Percentiles rank a stretch among this genome's conserved stretches.
These are phyloP conservation scores for Mesocricetus auratus DNA, from an alignment of 2,113 vertebrate genomes.

Conservation along the genomic window DNA sequence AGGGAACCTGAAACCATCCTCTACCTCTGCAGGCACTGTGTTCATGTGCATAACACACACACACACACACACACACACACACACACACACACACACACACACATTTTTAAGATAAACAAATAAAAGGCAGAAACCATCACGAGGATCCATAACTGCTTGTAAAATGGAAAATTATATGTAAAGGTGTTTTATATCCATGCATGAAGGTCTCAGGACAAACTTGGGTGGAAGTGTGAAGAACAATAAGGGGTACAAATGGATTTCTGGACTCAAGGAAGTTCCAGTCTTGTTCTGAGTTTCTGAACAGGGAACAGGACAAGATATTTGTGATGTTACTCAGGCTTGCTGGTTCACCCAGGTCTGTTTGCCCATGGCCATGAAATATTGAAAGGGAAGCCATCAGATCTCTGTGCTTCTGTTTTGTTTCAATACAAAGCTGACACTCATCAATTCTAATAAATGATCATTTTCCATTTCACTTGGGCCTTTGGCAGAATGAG, in stretches of 20 bases:
- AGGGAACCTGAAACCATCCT: background rate
- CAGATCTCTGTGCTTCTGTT: background rate
- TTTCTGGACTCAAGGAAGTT: background rate
- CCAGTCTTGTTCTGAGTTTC: slow-evolving; percentile 9
- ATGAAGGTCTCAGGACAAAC: background rate
- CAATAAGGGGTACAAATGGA: background rate
- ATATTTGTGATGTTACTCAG: slow-evolving; percentile 24
- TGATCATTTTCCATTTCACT: slow-evolving; percentile 71
- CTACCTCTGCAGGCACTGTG: background rate
- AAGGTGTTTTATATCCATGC: background rate
- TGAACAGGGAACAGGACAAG: slow-evolving; percentile 36
- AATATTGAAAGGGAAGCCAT: slow-evolving; percentile 36
- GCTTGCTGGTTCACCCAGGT: background rate
- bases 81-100: background rate
- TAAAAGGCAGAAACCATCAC: background rate
- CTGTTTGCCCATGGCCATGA: background rate
- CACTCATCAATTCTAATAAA: slow-evolving; percentile 67
- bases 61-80: background rate
- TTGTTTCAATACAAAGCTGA: slow-evolving; percentile 59
- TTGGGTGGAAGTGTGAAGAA: background rate
- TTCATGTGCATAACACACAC: background rate
- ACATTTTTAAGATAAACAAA: background rate
- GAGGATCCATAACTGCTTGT: background rate
- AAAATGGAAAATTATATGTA: background rate
- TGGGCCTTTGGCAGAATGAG: slow-evolving; percentile 67